Evolutionary conservation across 2,113 vertebrate species (phyloP).

Genomic region (Sprattus sprattus): DNA sequence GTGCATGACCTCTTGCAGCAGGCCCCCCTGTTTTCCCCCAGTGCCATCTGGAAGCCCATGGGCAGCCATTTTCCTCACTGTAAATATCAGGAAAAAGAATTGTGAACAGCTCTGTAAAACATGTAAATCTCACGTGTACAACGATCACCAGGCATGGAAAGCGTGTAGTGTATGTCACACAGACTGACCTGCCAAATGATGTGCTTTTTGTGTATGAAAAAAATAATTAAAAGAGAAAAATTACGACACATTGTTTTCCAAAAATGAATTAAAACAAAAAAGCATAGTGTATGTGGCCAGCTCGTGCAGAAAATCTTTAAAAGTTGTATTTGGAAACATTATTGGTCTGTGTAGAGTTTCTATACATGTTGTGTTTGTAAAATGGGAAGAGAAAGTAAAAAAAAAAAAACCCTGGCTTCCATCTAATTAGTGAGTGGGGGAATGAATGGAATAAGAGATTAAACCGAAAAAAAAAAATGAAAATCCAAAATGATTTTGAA

Average conservation of each 20-base stretch:
- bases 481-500: slow-evolving; percentile 66
- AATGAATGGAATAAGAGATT: slow-evolving; percentile 50
- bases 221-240: slow-evolving; percentile 43
- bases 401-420: slow-evolving; percentile 61
- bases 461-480: slow-evolving; percentile 38
- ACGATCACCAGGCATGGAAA: slow-evolving; percentile 49
- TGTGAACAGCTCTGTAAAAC: slow-evolving; percentile 65
- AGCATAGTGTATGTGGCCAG: slow-evolving; percentile 54
- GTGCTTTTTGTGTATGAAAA: slow-evolving; percentile 64
- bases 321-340: slow-evolving; percentile 53
- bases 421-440: slow-evolving; percentile 58
- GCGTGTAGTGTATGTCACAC: slow-evolving; percentile 56
- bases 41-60: slow-evolving; percentile 50
- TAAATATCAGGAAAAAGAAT: slow-evolving; percentile 74
- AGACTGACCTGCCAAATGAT: slow-evolving; percentile 58
- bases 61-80: slow-evolving; percentile 69
- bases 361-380: slow-evolving; percentile 79
- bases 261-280: slow-evolving; percentile 53
- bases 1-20: slow-evolving; percentile 44
- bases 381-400: slow-evolving; percentile 53
- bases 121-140: slow-evolving; percentile 65
- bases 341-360: slow-evolving; percentile 74
- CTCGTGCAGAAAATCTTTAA: slow-evolving; percentile 51
- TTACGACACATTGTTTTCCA: slow-evolving; percentile 56
- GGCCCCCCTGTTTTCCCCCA: slow-evolving; percentile 30